Evolutionary conservation across 2,113 vertebrate genomes (phyloP).

Genomic region (Sceloporus undulatus): DNA sequence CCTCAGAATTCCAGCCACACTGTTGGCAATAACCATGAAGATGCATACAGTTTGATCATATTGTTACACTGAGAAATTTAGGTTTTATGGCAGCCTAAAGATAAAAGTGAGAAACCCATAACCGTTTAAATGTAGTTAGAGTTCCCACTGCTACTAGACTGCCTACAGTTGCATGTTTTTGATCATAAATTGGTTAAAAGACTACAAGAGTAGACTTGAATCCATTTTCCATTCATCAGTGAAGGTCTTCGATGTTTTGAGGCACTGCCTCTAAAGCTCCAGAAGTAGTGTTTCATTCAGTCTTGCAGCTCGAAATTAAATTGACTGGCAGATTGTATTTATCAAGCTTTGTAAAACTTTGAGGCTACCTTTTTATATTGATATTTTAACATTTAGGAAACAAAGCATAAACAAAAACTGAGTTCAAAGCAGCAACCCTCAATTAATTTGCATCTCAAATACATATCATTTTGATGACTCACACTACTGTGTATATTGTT

Average conservation of each 20-base stretch:
- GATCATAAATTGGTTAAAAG: not conserved
- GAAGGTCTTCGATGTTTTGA: not conserved
- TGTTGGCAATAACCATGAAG: too few species aligned
- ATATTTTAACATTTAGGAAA: conserved; percentile 33
- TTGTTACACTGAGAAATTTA: not conserved
- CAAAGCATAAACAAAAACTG: conserved; percentile 25
- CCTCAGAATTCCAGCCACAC: not conserved
- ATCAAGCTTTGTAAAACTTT: conserved; percentile 11
- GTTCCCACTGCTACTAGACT: not conserved
- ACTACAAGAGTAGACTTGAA: not conserved
- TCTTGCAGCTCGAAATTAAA: conserved; percentile 3
- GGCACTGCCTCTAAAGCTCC: not conserved
- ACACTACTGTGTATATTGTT: not conserved
- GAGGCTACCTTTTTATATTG: conserved; percentile 24
- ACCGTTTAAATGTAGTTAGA: not conserved
- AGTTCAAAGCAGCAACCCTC: conserved; percentile 1
- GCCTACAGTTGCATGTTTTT: not conserved
- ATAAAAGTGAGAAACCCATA: not conserved
- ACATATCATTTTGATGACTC: conserved; percentile 25
- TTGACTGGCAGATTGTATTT: conserved; percentile 29
- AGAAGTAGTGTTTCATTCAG: not conserved
- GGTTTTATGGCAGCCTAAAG: not conserved
- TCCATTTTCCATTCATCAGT: not conserved
- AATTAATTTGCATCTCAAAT: conserved; percentile 34
- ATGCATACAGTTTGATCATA: not conserved